Evolutionary conservation across 2,797 vertebrate genomes (phyloP).

Genomic region (Myotis pilosus): DNA sequence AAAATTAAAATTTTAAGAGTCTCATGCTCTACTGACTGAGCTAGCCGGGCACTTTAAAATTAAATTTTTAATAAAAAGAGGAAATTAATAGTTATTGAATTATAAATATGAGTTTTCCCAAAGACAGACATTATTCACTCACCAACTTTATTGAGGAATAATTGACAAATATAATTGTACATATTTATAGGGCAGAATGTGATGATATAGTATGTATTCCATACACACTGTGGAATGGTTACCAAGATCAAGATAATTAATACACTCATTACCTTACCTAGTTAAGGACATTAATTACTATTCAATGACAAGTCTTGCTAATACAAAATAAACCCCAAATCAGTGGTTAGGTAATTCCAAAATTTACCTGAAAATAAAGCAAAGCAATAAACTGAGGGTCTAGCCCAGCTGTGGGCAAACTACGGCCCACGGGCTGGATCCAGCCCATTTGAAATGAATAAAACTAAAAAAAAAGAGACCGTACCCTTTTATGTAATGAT

Average conservation of each 20-base stretch:
- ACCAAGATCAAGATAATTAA: not conserved
- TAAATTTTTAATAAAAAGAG: no score
- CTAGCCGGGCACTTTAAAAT: no score
- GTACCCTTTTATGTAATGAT: no score
- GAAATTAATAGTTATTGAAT: constrained; percentile 74
- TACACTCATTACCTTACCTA: not conserved
- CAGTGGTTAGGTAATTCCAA: constrained; percentile 77
- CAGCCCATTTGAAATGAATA: no score
- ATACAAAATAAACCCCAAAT: constrained; percentile 80
- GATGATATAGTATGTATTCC: not conserved
- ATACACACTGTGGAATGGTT: not conserved
- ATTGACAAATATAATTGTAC: not conserved
- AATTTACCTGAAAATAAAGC: constrained; percentile 80
- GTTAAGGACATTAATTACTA: constrained; percentile 67
- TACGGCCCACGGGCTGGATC: no score
- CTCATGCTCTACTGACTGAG: no score
- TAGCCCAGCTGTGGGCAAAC: not conserved
- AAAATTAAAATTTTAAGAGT: no score
- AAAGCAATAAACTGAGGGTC: not conserved
- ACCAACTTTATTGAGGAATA: not conserved
- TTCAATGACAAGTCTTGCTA: constrained; percentile 80
- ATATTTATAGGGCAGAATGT: not conserved
- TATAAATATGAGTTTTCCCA: constrained; percentile 76
- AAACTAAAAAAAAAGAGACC: no score
- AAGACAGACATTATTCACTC: constrained; percentile 67